Evolutionary conservation across 2,888 invertebrate species (phyloP).

Genomic region (Zonitis immaculata): DNA sequence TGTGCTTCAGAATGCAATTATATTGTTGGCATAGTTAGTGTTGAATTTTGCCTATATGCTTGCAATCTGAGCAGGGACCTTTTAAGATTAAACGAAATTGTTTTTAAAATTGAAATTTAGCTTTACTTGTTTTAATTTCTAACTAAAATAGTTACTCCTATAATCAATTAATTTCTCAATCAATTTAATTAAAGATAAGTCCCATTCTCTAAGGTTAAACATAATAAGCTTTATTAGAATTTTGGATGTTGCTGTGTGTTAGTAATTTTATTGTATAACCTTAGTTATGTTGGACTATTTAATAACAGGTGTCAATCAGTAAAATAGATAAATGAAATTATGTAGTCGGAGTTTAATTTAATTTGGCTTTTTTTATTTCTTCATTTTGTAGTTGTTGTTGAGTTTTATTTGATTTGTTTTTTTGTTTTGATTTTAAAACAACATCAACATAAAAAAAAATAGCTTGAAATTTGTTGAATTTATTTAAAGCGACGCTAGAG

Average conservation of each 20-base stretch:
- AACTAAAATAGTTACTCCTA: slow-evolving; percentile 11
- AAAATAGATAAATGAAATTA: slow-evolving; percentile 2
- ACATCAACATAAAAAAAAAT: no score
- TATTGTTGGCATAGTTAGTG: no score
- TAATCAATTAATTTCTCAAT: slow-evolving; percentile 9
- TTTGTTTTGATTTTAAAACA: no score
- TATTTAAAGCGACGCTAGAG: slow-evolving; percentile 15
- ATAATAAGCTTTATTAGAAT: not conserved
- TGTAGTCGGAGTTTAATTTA: slow-evolving; percentile 8
- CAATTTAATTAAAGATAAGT: slow-evolving; percentile 11
- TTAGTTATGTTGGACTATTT: not conserved
- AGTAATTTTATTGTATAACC: not conserved
- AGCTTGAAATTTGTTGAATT: no score
- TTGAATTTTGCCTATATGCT: not conserved
- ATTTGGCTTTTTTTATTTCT: slow-evolving; percentile 9
- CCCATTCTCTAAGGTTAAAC: not conserved
- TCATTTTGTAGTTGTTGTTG: no score
- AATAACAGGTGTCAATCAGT: not conserved
- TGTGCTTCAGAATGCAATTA: slow-evolving; percentile 5
- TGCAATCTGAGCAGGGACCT: not conserved
- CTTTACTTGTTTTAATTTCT: slow-evolving; percentile 13
- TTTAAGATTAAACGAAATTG: not conserved
- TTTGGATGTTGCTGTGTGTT: not conserved
- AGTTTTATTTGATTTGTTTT: not conserved
- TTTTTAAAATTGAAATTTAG: slow-evolving; percentile 8